phyloP scores from a whole-genome alignment of 2,888 invertebrate genomes.

The Diogma glabrata region DNA sequence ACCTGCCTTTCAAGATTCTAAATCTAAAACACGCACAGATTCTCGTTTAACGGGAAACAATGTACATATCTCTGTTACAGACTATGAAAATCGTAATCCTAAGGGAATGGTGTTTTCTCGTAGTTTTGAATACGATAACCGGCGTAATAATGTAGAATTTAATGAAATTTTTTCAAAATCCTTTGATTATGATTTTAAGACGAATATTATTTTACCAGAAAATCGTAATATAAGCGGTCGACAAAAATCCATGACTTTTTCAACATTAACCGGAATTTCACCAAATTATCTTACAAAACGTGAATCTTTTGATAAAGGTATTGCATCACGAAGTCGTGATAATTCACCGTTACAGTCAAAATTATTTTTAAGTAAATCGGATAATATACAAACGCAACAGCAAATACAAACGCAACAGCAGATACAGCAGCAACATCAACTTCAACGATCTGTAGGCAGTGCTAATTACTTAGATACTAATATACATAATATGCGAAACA shows the following conservation, averaged over 20 bases:
- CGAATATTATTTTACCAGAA: constrained; percentile 8
- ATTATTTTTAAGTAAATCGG: constrained; percentile 22
- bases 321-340: constrained; percentile 29
- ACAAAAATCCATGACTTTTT: constrained; percentile 30
- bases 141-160: constrained; percentile 30
- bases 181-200: constrained; percentile 34
- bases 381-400: constrained; percentile 23
- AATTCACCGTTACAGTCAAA: constrained; percentile 30
- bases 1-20: constrained; percentile 53
- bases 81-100: constrained; percentile 5
- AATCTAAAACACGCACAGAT: constrained; percentile 22
- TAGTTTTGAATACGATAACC: constrained; percentile 35
- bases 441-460: constrained; percentile 21
- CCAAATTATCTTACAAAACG: constrained; percentile 35
- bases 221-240: constrained; percentile 14
- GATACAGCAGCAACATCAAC: too few species aligned
- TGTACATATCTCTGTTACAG: constrained; percentile 9
- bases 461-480: constrained; percentile 23
- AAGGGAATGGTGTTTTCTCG: constrained; percentile 37
- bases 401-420: too few species aligned
- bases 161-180: constrained; percentile 36
- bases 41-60: neutral
- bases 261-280: constrained; percentile 34
- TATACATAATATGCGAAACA: constrained; percentile 31
- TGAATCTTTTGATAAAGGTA: constrained; percentile 21